Evolutionary conservation across 2,888 invertebrate genomes (phyloP).

Genomic region (Trissolcus japonicus): DNA sequence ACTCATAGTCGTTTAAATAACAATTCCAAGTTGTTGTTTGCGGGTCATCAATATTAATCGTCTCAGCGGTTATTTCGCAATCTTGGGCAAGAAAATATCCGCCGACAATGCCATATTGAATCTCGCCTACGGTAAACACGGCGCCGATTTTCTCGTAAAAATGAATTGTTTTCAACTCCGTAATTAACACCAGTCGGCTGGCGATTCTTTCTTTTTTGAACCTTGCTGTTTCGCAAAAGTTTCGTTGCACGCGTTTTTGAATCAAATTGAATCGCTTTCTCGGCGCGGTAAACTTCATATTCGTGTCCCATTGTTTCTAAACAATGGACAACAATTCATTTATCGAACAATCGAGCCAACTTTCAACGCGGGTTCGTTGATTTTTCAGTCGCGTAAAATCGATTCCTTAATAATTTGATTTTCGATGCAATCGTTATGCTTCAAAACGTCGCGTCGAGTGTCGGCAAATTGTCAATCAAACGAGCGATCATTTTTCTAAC

Average conservation of each 20-base stretch:
- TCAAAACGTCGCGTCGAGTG: slow-evolving; percentile 26
- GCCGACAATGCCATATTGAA: too few species aligned
- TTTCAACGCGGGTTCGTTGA: slow-evolving; percentile 39
- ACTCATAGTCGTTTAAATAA: too few species aligned
- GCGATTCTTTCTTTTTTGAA: slow-evolving; percentile 17
- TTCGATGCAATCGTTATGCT: slow-evolving; percentile 25
- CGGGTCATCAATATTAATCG: slow-evolving; percentile 1
- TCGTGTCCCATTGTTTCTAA: slow-evolving; percentile 51
- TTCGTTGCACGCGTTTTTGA: slow-evolving; percentile 23
- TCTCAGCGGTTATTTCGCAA: too few species aligned
- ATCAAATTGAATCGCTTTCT: slow-evolving; percentile 52
- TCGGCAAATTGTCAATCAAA: slow-evolving; percentile 47
- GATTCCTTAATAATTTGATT: slow-evolving; percentile 49
- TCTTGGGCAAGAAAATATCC: too few species aligned
- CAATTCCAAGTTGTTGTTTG: too few species aligned
- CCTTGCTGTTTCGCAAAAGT: slow-evolving; percentile 17
- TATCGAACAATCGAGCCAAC: slow-evolving; percentile 53
- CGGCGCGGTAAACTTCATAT: slow-evolving; percentile 38
- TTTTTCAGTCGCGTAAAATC: slow-evolving; percentile 43
- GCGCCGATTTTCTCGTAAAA: background rate
- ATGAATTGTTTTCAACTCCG: slow-evolving; percentile 12
- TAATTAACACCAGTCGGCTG: slow-evolving; percentile 21
- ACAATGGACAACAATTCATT: slow-evolving; percentile 56
- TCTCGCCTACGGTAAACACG: background rate
- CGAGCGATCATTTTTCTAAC: slow-evolving; percentile 32